Conservation (phyloP, 2,888 invertebrate species). For the Rhaphigaster nebulosa region DNA sequence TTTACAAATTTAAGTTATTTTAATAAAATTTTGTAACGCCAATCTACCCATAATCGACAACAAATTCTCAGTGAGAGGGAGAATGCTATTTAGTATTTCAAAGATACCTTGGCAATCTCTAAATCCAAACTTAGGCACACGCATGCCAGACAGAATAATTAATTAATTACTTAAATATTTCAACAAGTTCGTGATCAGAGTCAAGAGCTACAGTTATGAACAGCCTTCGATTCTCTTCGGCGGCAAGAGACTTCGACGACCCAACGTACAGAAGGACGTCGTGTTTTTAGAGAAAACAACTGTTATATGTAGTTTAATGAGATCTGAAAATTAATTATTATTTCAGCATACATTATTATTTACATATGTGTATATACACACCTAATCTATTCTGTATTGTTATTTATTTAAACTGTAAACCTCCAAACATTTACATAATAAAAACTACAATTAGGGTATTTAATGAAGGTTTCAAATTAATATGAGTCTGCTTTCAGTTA, state of each 20-base stretch:
- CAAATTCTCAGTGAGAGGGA: background rate
- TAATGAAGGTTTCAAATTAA: too few relatives aligned
- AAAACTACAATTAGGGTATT: too few relatives aligned
- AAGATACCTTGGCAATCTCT: background rate
- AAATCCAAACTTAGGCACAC: background rate
- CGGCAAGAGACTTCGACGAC: background rate
- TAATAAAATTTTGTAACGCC: background rate
- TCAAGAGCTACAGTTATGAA: background rate
- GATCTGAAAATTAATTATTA: too few relatives aligned
- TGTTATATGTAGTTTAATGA: background rate
- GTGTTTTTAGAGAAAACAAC: background rate
- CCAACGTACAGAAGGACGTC: background rate
- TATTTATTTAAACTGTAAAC: too few relatives aligned
- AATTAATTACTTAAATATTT: background rate
- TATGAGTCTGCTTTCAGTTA: too few relatives aligned
- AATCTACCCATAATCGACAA: background rate
- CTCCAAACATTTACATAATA: too few relatives aligned
- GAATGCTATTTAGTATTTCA: background rate
- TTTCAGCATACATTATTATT: too few relatives aligned
- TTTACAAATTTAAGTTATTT: background rate
- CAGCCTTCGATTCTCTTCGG: background rate
- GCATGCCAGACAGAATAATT: background rate
- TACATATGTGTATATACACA: too few relatives aligned
- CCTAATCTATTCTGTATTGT: too few relatives aligned
- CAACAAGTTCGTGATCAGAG: background rate